A percentile compares a stretch with the other conserved stretches of the same genome.
These are phyloP conservation scores for Phthorimaea operculella DNA, from an alignment of 1,140 invertebrate genomes.

Conservation along the genomic window DNA sequence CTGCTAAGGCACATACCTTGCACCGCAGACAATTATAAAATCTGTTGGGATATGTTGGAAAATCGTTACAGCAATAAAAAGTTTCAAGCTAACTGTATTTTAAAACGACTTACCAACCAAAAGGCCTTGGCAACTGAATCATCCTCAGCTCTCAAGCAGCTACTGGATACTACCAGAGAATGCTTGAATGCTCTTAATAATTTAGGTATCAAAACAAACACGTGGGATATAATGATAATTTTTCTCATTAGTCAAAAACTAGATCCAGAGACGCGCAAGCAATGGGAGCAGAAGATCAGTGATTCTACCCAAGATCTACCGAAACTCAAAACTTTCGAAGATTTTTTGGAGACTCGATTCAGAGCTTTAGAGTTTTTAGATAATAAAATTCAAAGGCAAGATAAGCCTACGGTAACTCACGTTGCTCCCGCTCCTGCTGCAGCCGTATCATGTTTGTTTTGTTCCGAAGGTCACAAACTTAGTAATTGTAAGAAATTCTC, in stretches of 20 bases:
- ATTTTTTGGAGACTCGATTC: conserved; percentile 20
- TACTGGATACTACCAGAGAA: conserved; percentile 5
- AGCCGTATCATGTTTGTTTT: conserved; percentile 14
- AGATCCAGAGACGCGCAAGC: conserved; percentile 8
- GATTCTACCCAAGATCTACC: conserved; percentile 15
- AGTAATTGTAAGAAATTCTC: conserved; percentile 20
- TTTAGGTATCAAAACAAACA: neutral
- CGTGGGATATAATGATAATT: conserved; percentile 5
- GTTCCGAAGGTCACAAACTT: conserved; percentile 18
- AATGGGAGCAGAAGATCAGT: conserved; percentile 16
- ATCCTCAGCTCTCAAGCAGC: conserved; percentile 1
- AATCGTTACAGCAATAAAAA: conserved; percentile 19
- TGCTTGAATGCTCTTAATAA: conserved; percentile 4
- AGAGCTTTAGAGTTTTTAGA: conserved; percentile 24
- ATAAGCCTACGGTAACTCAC: conserved; percentile 5
- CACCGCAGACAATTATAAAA: conserved; percentile 4
- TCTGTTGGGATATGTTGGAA: conserved; percentile 18
- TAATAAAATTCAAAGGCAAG: conserved; percentile 9
- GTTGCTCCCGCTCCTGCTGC: conserved; percentile 10
- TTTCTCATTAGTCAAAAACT: conserved; percentile 6
- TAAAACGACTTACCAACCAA: conserved; percentile 17
- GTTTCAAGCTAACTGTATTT: conserved; percentile 20
- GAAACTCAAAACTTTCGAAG: conserved; percentile 18
- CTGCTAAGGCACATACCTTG: neutral
- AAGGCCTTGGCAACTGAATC: conserved; percentile 6